A percentile compares a stretch with the other conserved stretches of the same genome.
Evolutionary conservation across 2,113 vertebrate genomes (phyloP).

Genomic region (Ariopsis seemanni): DNA sequence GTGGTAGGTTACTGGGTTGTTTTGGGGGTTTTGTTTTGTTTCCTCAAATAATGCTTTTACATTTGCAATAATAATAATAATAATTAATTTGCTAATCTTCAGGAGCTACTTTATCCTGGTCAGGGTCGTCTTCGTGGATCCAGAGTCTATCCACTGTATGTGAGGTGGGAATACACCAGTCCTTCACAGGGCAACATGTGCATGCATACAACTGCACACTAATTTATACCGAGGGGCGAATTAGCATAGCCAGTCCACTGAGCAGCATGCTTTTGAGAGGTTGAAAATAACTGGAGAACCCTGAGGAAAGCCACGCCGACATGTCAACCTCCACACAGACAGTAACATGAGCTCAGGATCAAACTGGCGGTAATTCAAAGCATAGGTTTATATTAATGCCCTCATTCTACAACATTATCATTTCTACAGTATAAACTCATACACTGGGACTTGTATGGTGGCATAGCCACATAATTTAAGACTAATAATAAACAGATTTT

Average conservation of each 20-base stretch:
- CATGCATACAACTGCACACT: not conserved
- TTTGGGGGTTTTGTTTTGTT: not conserved
- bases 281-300: not conserved
- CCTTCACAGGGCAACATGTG: not conserved
- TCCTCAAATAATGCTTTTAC: not conserved
- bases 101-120: not conserved
- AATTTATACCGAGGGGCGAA: not conserved
- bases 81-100: not conserved
- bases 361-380: not conserved
- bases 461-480: not conserved
- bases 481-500: not conserved
- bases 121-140: not conserved
- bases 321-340: not conserved
- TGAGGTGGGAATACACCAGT: not conserved
- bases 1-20: not conserved
- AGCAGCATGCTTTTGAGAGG: not conserved
- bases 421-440: not conserved
- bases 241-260: not conserved
- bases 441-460: not conserved
- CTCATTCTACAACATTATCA: not conserved
- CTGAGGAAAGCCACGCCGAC: not conserved
- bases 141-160: not conserved
- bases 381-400: not conserved
- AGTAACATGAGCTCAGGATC: not conserved
- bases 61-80: not conserved